Evolutionary conservation across 2,888 invertebrate species (phyloP).

Genomic region (Archips crataeganus): DNA sequence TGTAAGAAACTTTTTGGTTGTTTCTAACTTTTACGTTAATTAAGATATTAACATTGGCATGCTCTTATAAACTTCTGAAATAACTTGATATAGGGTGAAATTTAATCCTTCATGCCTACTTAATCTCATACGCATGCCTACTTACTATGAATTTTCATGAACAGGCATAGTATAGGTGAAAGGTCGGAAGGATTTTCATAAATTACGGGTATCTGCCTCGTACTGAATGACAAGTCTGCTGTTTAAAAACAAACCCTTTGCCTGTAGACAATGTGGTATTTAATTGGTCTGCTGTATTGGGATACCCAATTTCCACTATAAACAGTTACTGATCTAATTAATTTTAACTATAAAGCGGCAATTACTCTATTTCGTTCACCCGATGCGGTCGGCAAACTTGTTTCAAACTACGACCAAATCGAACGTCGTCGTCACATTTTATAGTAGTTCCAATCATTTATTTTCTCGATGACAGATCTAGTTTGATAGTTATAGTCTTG

Average conservation of each 20-base stretch:
- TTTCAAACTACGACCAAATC: no score
- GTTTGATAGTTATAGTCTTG: no score
- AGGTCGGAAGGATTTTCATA: constrained; percentile 38
- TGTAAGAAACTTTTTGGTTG: no score
- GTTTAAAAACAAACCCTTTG: constrained; percentile 21
- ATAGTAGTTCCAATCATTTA: no score
- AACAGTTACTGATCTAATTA: no score
- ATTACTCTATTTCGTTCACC: no score
- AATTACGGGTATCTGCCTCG: constrained; percentile 31
- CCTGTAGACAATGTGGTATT: neutral
- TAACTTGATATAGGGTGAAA: constrained; percentile 4
- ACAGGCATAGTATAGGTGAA: constrained; percentile 30
- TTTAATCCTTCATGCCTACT: constrained; percentile 6
- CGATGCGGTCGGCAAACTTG: no score
- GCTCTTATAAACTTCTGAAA: neutral
- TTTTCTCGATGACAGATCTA: no score
- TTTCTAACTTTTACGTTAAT: neutral
- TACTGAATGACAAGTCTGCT: constrained; percentile 15
- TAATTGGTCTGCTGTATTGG: neutral
- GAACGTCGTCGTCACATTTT: no score
- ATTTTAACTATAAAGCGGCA: no score
- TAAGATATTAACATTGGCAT: neutral
- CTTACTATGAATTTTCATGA: constrained; percentile 38
- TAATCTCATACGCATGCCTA: constrained; percentile 17
- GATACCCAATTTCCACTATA: neutral